phyloP scores from a whole-genome alignment of 2,888 invertebrate genomes.

The Andrena bicolor region DNA sequence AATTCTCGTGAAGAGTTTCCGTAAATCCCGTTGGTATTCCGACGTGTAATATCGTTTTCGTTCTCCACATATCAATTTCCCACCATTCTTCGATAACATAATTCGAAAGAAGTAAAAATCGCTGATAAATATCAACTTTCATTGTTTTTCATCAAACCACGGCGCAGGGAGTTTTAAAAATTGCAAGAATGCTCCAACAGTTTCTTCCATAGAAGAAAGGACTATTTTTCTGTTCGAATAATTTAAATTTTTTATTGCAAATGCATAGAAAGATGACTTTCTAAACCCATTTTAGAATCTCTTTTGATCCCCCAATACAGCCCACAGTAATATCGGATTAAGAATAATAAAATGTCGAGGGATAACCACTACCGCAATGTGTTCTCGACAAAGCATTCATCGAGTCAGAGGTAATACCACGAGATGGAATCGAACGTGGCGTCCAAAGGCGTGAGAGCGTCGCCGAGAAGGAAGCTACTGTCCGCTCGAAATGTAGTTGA shows the following conservation, averaged over 20 bases:
- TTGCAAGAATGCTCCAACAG: too few relatives aligned
- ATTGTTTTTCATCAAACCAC: too few relatives aligned
- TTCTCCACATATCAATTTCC: background rate
- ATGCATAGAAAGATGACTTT: too few relatives aligned
- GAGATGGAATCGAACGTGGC: slow-evolving; percentile 41
- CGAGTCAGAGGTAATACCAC: slow-evolving; percentile 25
- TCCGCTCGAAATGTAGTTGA: slow-evolving; percentile 54
- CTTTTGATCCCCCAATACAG: too few relatives aligned
- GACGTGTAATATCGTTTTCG: background rate
- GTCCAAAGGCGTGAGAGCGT: background rate
- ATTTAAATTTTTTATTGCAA: too few relatives aligned
- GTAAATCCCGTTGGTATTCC: slow-evolving; percentile 11
- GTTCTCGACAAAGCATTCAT: slow-evolving; percentile 23
- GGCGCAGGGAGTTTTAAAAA: too few relatives aligned
- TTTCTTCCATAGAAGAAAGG: too few relatives aligned
- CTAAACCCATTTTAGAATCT: too few relatives aligned
- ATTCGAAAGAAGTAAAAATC: slow-evolving; percentile 4
- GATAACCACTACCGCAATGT: slow-evolving; percentile 3
- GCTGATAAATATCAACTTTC: too few relatives aligned
- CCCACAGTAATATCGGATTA: too few relatives aligned
- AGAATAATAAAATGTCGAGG: background rate
- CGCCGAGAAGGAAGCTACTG: slow-evolving; percentile 64
- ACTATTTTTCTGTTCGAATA: too few relatives aligned
- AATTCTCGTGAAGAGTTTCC: slow-evolving; percentile 33
- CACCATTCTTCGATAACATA: slow-evolving; percentile 6